These are phyloP conservation scores for Myzus persicae DNA, from an alignment of 1,140 invertebrate species.

Conservation along the genomic window DNA sequence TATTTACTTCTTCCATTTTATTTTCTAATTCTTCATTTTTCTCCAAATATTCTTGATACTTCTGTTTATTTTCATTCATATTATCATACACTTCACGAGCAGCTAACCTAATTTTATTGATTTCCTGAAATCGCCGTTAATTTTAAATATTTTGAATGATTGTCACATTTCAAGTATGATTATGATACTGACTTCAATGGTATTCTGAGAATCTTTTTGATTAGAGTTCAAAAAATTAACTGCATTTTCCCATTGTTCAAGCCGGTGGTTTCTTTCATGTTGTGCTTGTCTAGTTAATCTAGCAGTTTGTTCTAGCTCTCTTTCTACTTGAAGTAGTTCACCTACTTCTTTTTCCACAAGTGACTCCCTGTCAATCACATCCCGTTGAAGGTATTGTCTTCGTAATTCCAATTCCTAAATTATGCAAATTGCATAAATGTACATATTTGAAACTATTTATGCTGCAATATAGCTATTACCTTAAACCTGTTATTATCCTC, in stretches of 20 bases:
- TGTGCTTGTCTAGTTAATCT: slow-evolving; percentile 64
- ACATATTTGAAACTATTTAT: background rate
- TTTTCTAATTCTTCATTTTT: slow-evolving; percentile 39
- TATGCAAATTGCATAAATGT: background rate
- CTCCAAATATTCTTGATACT: slow-evolving; percentile 25
- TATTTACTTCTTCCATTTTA: background rate
- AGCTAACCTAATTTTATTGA: background rate
- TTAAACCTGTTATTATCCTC: slow-evolving; percentile 72
- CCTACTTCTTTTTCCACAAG: slow-evolving; percentile 63
- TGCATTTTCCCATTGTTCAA: slow-evolving; percentile 66
- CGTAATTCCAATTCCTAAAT: slow-evolving; percentile 65
- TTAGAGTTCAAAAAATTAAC: slow-evolving; percentile 63
- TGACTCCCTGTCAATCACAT: slow-evolving; percentile 62
- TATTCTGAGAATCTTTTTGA: slow-evolving; percentile 63
- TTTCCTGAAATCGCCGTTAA: background rate
- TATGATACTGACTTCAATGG: background rate
- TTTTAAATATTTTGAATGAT: background rate
- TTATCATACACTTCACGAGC: background rate
- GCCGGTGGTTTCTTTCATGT: slow-evolving; percentile 64
- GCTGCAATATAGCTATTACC: slow-evolving; percentile 62
- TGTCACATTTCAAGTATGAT: background rate
- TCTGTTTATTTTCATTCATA: slow-evolving; percentile 37
- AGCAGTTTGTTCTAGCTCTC: slow-evolving; percentile 64
- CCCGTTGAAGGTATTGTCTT: slow-evolving; percentile 63
- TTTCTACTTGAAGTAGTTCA: slow-evolving; percentile 64